A percentile compares a stretch with the other conserved stretches of the same genome.
Evolutionary conservation across 2,113 vertebrate genomes (phyloP).

Genomic region (Choloepus hoffmanni): DNA sequence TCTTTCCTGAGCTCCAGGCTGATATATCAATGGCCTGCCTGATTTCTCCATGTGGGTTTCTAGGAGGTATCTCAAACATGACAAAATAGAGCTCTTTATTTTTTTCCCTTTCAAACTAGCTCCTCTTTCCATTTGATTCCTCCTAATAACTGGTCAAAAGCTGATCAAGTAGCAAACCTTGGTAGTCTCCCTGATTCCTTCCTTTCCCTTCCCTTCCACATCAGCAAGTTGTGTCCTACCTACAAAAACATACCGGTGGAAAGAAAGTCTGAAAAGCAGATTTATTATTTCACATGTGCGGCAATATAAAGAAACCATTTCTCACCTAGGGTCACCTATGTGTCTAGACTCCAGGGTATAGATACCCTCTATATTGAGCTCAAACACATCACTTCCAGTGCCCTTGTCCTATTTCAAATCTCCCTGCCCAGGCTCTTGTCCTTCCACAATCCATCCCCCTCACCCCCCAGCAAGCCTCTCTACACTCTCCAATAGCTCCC

Average conservation of each 20-base stretch:
- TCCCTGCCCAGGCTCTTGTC: background rate
- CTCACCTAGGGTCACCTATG: too few relatives aligned
- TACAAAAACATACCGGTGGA: background rate
- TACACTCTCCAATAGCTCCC: background rate
- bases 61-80: background rate
- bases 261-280: background rate
- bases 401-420: background rate
- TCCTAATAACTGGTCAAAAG: too few relatives aligned
- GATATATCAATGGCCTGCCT: background rate
- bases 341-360: too few relatives aligned
- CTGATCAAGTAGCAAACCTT: background rate
- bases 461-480: background rate
- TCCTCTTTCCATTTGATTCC: background rate
- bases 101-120: background rate
- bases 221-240: background rate
- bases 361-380: background rate
- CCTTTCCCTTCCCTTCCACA: background rate
- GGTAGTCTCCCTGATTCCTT: background rate
- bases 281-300: background rate
- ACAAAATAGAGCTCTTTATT: background rate
- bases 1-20: background rate
- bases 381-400: background rate
- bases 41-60: background rate
- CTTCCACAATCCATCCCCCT: background rate
- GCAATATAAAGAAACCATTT: too few relatives aligned